phyloP scores from a whole-genome alignment of 2,888 invertebrate species.

The Amiota mariae region DNA sequence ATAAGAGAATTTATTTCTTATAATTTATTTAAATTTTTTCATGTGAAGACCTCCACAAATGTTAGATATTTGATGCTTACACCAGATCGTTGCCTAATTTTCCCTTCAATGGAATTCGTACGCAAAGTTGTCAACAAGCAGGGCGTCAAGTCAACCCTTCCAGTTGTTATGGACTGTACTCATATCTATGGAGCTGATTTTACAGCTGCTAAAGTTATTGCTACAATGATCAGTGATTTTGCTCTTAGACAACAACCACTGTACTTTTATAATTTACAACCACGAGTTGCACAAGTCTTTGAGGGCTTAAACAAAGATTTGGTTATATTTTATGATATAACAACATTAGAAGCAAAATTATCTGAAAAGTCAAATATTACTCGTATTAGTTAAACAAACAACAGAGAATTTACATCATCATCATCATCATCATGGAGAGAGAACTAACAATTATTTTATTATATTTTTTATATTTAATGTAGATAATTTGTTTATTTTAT shows the following conservation, averaged over 20 bases:
- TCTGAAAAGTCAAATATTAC: slow-evolving; percentile 60
- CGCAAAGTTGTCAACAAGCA: slow-evolving; percentile 88
- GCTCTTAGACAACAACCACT: slow-evolving; percentile 82
- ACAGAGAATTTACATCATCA: slow-evolving; percentile 21
- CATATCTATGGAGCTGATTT: slow-evolving; percentile 92
- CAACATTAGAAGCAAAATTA: slow-evolving; percentile 81
- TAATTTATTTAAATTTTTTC: slow-evolving; percentile 12
- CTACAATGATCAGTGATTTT: slow-evolving; percentile 84
- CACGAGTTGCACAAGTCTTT: slow-evolving; percentile 86
- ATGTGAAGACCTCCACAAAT: slow-evolving; percentile 77
- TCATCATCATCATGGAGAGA: too few species aligned
- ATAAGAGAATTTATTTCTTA: background rate
- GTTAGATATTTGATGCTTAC: slow-evolving; percentile 87
- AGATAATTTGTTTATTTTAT: background rate
- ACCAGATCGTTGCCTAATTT: slow-evolving; percentile 90
- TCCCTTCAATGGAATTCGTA: slow-evolving; percentile 92
- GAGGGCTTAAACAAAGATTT: slow-evolving; percentile 85
- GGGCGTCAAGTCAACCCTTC: slow-evolving; percentile 80
- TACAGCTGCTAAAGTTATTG: slow-evolving; percentile 88
- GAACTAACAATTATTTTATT: too few species aligned
- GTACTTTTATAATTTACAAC: slow-evolving; percentile 87
- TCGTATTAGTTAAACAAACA: slow-evolving; percentile 18
- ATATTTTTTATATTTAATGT: too few species aligned
- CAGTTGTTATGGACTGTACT: slow-evolving; percentile 90
- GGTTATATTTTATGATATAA: slow-evolving; percentile 83